Evolutionary conservation across 2,888 invertebrate species (phyloP), one percentile per base, ranked within the genome.

Genomic region (Perizoma affinitatum): DNA sequence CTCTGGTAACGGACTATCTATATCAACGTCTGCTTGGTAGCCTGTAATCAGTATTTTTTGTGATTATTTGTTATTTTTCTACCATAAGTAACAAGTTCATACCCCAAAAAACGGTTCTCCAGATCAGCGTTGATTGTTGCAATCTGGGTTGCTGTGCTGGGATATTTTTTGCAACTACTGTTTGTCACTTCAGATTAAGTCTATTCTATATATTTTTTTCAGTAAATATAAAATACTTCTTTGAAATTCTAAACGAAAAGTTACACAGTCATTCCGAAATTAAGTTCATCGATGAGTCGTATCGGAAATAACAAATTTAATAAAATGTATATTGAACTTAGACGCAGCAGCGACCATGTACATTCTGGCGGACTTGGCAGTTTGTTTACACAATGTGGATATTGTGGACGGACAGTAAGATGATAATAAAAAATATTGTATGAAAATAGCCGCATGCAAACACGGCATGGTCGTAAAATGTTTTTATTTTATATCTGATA

Each of bases 21-120:
- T 72, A 46, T 80, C 94, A 71, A 93, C 71, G 64, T 90, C 91
- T 10, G 87, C 80, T 80, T 90, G 89, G 63, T 87, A 88, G 70
- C 86, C 91, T 90, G 78, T 7, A 78, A 80, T 38, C 22, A 22
- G 22, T 22, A 22, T 22, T 22, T 22, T 22, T 22, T 22, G 22
- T 22, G 22, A 22, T 22, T 22, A 22, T 22, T 3, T 22, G 22
- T 22, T 22, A 22, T 22, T 22, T 22, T 22, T 22, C 22, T 22
- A 22, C 22, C 22, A 2, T 22, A 22, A 22, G 3, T 22, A 2
- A 22, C 22, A 22, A 22, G 22, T 22, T 3, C 22, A 3, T 3
- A 22, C 1, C 22, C 22, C 22, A 22, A 22, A 22, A 22, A 22
- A 22, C 3, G 22, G 22, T 22, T 22, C 22, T 22, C 22, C 22